A percentile compares a stretch with the other conserved stretches of the same genome.
Conservation (phyloP, 2,888 invertebrate genomes). For the Lypha dubia region DNA sequence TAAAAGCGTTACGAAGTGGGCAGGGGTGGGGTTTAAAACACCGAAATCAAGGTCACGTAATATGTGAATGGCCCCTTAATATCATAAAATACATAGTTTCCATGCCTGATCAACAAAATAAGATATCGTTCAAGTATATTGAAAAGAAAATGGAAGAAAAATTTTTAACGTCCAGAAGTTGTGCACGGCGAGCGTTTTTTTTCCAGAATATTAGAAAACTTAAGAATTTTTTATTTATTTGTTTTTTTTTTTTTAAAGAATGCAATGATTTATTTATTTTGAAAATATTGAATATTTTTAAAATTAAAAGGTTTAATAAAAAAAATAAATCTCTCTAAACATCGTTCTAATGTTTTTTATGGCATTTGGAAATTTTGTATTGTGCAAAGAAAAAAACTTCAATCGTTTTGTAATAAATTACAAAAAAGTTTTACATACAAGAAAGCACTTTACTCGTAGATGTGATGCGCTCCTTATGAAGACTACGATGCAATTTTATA, state of each 20-base stretch:
- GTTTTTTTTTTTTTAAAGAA: not conserved
- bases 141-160: not conserved
- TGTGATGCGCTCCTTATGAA: too few species aligned
- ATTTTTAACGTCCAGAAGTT: not conserved
- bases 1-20: too few species aligned
- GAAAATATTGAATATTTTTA: not conserved
- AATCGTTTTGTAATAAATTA: conserved; percentile 4
- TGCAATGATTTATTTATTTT: conserved; percentile 26
- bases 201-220: conserved; percentile 14
- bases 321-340: not conserved
- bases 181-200: not conserved
- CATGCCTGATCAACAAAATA: not conserved
- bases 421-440: not conserved
- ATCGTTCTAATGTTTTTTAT: not conserved
- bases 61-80: not conserved
- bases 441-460: too few species aligned
- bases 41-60: too few species aligned
- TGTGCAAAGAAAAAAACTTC: not conserved
- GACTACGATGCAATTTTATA: too few species aligned
- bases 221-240: too few species aligned
- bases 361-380: not conserved
- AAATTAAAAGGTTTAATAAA: conserved; percentile 6
- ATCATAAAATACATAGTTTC: not conserved
- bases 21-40: too few species aligned
- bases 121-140: not conserved